Conservation (phyloP, 2,888 invertebrate genomes). For the Clepsis dumicolana region DNA sequence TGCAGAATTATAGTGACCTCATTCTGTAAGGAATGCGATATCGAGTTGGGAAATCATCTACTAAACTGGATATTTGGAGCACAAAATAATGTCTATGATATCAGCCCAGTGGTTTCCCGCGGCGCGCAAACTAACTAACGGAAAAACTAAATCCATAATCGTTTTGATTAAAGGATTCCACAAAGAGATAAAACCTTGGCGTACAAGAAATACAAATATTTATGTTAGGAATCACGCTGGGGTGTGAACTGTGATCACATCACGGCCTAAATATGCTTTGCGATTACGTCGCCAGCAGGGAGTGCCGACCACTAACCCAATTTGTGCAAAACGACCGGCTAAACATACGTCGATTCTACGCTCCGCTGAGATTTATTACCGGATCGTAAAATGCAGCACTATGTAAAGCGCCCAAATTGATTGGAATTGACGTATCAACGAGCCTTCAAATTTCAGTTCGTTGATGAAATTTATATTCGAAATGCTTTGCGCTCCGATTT, state of each 20-base stretch:
- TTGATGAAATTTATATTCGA: conserved; percentile 15
- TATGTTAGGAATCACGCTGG: conserved; percentile 68
- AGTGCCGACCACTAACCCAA: conserved; percentile 76
- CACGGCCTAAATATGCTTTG: conserved; percentile 72
- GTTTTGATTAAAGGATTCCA: conserved; percentile 32
- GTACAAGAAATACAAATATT: conserved; percentile 64
- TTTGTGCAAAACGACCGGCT: conserved; percentile 76
- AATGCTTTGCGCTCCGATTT: conserved; percentile 4
- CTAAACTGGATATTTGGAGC: neutral
- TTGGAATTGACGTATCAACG: conserved; percentile 52
- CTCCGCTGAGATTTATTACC: conserved; percentile 71
- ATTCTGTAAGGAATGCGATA: conserved; percentile 47
- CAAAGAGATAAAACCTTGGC: conserved; percentile 7
- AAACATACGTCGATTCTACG: conserved; percentile 73
- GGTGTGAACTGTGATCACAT: conserved; percentile 74
- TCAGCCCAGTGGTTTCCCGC: neutral
- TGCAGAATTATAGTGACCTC: conserved; percentile 50
- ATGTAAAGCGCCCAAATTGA: conserved; percentile 63
- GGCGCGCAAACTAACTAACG: conserved; percentile 8
- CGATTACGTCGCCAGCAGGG: conserved; percentile 72
- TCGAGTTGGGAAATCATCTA: neutral
- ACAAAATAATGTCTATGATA: neutral
- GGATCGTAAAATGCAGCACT: conserved; percentile 71
- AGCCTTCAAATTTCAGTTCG: conserved; percentile 34
- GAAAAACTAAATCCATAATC: conserved; percentile 19